A percentile compares a stretch with the other conserved stretches of the same genome.
These are phyloP conservation scores for Nemotelus pantherinus DNA, from an alignment of 2,888 invertebrate genomes.

Conservation along the genomic window DNA sequence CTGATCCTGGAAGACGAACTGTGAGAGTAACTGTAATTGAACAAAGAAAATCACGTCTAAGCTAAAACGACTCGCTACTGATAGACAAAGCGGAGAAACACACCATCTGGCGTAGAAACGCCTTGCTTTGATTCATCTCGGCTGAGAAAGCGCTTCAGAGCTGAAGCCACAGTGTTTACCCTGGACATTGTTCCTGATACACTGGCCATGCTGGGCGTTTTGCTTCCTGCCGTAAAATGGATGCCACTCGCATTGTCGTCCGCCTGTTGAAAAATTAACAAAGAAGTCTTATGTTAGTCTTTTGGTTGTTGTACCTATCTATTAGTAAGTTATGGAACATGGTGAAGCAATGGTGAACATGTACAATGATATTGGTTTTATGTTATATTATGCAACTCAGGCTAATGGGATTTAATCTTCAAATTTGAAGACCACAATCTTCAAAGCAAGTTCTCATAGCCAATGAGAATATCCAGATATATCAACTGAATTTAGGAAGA, in stretches of 20 bases:
- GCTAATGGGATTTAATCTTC: too few species aligned
- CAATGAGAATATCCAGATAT: too few species aligned
- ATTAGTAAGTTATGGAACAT: background rate
- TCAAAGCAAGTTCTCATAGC: too few species aligned
- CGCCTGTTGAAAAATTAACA: conserved; percentile 66
- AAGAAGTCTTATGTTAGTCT: conserved; percentile 12
- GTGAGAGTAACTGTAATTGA: conserved; percentile 37
- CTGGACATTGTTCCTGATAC: conserved; percentile 72
- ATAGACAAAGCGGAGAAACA: conserved; percentile 16
- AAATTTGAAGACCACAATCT: too few species aligned
- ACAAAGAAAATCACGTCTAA: background rate
- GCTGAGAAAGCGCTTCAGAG: conserved; percentile 79
- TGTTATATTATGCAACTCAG: too few species aligned
- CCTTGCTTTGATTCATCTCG: conserved; percentile 70
- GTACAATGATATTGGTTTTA: too few species aligned
- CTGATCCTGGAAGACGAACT: conserved; percentile 62
- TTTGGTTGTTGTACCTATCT: background rate
- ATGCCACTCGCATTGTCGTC: conserved; percentile 80
- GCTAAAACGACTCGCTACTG: conserved; percentile 22
- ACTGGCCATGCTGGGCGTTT: conserved; percentile 64
- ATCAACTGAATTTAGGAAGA: too few species aligned
- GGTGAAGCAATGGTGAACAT: background rate
- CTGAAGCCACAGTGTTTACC: conserved; percentile 80
- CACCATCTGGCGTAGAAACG: conserved; percentile 60
- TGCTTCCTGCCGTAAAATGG: conserved; percentile 74